phyloP scores from a whole-genome alignment of 2,888 invertebrate species.

The Aspidiotus destructor region DNA sequence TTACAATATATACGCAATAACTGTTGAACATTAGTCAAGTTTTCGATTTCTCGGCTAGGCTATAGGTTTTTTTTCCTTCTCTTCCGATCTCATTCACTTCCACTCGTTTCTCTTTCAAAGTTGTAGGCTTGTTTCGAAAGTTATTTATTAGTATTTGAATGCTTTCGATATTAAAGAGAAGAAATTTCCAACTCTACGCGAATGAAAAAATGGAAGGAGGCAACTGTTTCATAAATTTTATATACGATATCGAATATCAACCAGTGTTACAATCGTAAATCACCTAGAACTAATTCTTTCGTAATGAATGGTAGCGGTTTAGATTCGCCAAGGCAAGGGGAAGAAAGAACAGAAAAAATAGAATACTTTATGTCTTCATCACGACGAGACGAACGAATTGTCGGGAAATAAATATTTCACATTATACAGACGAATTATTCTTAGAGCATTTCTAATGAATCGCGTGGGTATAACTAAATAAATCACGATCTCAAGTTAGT shows the following conservation, averaged over 20 bases:
- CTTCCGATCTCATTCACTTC: constrained; percentile 5
- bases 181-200: constrained; percentile 4
- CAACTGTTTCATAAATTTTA: constrained; percentile 17
- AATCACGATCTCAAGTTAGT: no score
- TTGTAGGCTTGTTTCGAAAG: constrained; percentile 25
- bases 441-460: no score
- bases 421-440: no score
- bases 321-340: no score
- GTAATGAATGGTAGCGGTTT: neutral
- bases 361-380: no score
- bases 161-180: constrained; percentile 22
- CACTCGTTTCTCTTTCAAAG: constrained; percentile 10
- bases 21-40: constrained; percentile 33
- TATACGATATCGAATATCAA: constrained; percentile 13
- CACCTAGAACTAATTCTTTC: constrained; percentile 2
- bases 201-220: neutral
- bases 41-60: constrained; percentile 21
- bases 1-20: constrained; percentile 32
- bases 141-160: constrained; percentile 33
- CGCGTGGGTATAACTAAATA: no score
- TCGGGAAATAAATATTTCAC: no score
- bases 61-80: neutral
- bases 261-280: constrained; percentile 4
- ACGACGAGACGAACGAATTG: no score
- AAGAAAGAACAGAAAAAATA: no score